Evolutionary conservation across 2,888 invertebrate species (phyloP).

Genomic region (Sepioteuthis lessoniana): DNA sequence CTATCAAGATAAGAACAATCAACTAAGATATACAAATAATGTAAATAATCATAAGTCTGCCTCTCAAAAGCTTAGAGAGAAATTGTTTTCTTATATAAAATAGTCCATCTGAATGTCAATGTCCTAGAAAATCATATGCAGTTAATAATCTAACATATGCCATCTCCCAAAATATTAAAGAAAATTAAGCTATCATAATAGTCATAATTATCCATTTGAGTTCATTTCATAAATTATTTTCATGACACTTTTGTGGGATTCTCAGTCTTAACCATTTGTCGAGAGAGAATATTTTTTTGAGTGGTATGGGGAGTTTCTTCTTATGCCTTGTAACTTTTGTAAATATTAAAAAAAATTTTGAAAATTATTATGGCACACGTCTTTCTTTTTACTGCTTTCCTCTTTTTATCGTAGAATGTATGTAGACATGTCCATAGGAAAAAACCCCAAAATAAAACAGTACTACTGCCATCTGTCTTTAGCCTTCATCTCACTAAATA

Average conservation of each 20-base stretch:
- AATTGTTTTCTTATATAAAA: background rate
- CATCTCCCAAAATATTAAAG: background rate
- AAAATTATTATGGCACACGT: background rate
- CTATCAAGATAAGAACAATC: no score
- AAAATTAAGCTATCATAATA: background rate
- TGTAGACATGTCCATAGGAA: background rate
- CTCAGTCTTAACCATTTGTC: background rate
- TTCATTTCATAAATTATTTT: background rate
- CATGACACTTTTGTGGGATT: background rate
- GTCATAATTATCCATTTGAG: background rate
- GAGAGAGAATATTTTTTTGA: background rate
- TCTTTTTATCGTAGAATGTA: background rate
- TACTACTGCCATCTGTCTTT: background rate
- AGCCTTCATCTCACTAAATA: background rate
- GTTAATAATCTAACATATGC: background rate
- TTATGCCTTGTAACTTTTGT: background rate
- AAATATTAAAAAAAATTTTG: background rate
- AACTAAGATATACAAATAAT: no score
- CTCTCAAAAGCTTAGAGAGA: background rate
- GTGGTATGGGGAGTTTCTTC: background rate
- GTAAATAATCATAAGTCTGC: no score
- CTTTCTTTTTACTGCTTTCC: background rate
- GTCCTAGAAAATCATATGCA: background rate
- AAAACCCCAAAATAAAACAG: background rate
- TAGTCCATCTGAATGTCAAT: background rate